Evolutionary conservation across 2,888 invertebrate genomes (phyloP).

Genomic region (Palloptera scutellata): DNA sequence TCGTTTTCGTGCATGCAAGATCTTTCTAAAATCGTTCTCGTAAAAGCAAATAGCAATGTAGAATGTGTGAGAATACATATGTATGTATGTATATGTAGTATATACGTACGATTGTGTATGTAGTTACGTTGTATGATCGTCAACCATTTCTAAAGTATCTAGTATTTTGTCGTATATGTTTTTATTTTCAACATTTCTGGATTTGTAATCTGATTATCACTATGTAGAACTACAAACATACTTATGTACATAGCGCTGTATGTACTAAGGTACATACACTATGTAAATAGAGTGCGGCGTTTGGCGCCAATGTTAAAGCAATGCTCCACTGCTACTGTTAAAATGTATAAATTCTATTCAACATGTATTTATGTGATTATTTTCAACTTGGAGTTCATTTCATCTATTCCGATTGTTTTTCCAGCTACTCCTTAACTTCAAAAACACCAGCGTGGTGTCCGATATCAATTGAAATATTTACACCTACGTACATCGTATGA

Average conservation of each 20-base stretch:
- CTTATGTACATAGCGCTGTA: no score
- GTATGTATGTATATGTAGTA: not conserved
- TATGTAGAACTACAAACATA: not conserved
- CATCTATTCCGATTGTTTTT: not conserved
- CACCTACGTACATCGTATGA: not conserved
- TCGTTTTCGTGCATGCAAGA: conserved; percentile 14
- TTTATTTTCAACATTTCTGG: not conserved
- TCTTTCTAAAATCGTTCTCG: not conserved
- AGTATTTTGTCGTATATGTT: not conserved
- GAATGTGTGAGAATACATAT: not conserved
- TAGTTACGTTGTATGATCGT: not conserved
- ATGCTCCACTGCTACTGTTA: not conserved
- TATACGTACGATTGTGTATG: not conserved
- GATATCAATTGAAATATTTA: conserved; percentile 10
- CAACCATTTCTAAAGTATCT: not conserved
- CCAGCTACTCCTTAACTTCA: not conserved
- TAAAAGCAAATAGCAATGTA: no score
- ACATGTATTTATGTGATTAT: not conserved
- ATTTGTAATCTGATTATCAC: conserved; percentile 19
- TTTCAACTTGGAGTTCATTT: not conserved
- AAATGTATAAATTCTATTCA: not conserved
- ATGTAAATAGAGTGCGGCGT: not conserved
- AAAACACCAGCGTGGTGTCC: not conserved
- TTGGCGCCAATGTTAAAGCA: not conserved
- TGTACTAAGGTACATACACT: no score